Base-by-base conservation (phyloP, 2,797 vertebrate species). In the Peromyscus eremicus region DNA sequence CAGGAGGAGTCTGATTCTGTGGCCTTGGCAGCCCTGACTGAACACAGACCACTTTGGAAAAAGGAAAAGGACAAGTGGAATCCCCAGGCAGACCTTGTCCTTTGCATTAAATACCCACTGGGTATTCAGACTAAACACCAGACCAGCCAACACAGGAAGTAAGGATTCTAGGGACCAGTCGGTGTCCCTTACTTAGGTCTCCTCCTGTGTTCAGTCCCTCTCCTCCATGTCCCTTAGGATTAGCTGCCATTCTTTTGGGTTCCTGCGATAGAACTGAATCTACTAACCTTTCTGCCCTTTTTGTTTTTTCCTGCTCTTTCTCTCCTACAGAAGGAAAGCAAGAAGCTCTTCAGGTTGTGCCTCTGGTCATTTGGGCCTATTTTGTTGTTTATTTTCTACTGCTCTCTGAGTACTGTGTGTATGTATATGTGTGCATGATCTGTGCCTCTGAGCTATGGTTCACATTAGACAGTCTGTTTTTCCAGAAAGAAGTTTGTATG, bases 341-440 rank as follows among this genome's bases (percentile, higher is more conserved):
- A 99, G 99, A 99, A 99, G 99, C 99, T 98, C 97, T 99, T 98
- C 99, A 99, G 99, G 99, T 99, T 99, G 99, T 98, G 98, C 91
- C 57, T 97, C 66, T 95, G 98, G 97, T 98, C 96, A 97, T 95
- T 97, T 98, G 93, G 95, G 91, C 80, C 89, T 89, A 92, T 96
- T 95, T 62, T 96, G 62, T 96, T 97, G 75, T 96, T 77, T 94
- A 6, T 92, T 95, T 32, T 96, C 29, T 23, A 55, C 80, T 43
- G 40, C 66, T 66, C 49, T 92, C 91, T 49, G n/a, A 97, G 89
- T 88, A 85, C 68, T 21, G 46, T 77, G 37, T 96, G 75, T 88
- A 76, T 76, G 68, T n/a, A 71, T 46, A 6, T 10, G 87, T 98
- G 70, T 98, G 98, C 97, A 97, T 98, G 98, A 87, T 73, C 93